These are phyloP conservation scores for Rhysida immarginata DNA, from an alignment of 1,140 invertebrate genomes.

Conservation along the genomic window DNA sequence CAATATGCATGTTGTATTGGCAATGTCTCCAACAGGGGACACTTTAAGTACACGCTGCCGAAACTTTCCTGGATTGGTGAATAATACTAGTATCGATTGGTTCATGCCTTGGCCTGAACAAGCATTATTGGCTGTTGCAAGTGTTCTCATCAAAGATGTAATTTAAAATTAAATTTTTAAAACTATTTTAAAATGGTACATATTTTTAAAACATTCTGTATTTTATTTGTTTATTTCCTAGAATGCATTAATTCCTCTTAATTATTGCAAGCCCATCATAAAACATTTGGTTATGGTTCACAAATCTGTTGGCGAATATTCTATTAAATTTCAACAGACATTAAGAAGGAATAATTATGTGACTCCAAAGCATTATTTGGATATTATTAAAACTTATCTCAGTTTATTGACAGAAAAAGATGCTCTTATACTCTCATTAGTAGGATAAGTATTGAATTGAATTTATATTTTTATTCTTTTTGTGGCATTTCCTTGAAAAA, in stretches of 20 bases:
- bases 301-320: constrained; percentile 49
- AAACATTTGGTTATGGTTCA: constrained; percentile 72
- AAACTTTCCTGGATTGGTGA: constrained; percentile 34
- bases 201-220: background rate
- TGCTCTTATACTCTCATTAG: constrained; percentile 45
- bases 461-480: too few species aligned
- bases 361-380: constrained; percentile 78
- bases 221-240: constrained; percentile 11
- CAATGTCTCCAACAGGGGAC: constrained; percentile 35
- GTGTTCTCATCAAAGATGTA: constrained; percentile 51
- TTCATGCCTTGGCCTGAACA: constrained; percentile 36
- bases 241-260: constrained; percentile 41
- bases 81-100: constrained; percentile 35
- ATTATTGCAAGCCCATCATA: constrained; percentile 48
- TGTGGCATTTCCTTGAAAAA: too few species aligned
- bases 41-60: constrained; percentile 31
- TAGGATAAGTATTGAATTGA: too few species aligned
- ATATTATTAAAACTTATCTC: constrained; percentile 63
- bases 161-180: too few species aligned
- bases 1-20: constrained; percentile 34
- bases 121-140: constrained; percentile 56
- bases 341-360: constrained; percentile 63
- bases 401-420: constrained; percentile 52
- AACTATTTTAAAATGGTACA: constrained; percentile 3
- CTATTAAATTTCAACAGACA: constrained; percentile 49